Evolutionary conservation across 2,888 invertebrate species (phyloP).

Genomic region (Deilephila elpenor): DNA sequence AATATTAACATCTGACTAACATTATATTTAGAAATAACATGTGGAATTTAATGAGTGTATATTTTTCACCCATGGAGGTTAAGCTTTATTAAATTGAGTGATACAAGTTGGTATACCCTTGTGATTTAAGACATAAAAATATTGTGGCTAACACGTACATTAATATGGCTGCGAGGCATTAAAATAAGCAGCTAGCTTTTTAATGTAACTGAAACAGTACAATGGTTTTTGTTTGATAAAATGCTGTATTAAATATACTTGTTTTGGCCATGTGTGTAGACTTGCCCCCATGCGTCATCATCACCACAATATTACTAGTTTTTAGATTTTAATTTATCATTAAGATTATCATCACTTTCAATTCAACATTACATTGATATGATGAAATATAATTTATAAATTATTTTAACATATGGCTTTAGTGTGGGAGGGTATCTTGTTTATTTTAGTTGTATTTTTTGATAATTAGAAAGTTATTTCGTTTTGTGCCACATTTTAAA

Average conservation of each 20-base stretch:
- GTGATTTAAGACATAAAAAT: constrained; percentile 2
- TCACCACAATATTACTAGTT: not conserved
- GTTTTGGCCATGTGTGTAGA: not conserved
- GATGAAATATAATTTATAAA: too few relatives aligned
- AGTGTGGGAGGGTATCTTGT: too few relatives aligned
- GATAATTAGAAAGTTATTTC: too few relatives aligned
- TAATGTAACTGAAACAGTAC: not conserved
- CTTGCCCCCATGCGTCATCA: not conserved
- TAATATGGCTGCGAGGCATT: constrained; percentile 27
- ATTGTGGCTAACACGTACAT: constrained; percentile 28
- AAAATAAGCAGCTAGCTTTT: constrained; percentile 20
- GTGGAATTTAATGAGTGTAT: not conserved
- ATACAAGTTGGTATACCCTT: not conserved
- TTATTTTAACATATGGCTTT: too few relatives aligned
- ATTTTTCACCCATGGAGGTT: not conserved
- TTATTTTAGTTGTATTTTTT: too few relatives aligned
- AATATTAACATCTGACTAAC: constrained; percentile 7
- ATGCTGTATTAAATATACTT: constrained; percentile 1
- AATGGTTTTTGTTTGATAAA: not conserved
- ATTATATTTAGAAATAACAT: not conserved
- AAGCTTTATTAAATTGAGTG: constrained; percentile 24
- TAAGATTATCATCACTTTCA: too few relatives aligned
- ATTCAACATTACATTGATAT: too few relatives aligned
- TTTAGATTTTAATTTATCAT: not conserved
- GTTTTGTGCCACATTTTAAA: too few relatives aligned